Evolutionary conservation across 2,797 vertebrate genomes (phyloP).

Genomic region (Chelon auratus): DNA sequence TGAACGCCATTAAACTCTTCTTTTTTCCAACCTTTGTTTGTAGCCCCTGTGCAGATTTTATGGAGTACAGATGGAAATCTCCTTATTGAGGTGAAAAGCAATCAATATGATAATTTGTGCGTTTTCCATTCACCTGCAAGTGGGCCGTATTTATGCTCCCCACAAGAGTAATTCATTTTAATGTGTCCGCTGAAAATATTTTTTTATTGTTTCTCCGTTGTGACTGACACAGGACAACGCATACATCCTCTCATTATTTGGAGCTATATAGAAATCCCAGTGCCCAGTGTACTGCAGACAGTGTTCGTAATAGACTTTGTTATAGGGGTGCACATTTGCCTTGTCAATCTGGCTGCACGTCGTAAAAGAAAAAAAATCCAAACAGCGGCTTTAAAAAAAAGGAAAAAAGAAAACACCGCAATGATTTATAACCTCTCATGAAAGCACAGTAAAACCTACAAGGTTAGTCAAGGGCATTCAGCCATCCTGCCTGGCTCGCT

Average conservation of each 20-base stretch:
- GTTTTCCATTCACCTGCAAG: slow-evolving; percentile 74
- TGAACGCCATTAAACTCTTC: slow-evolving; percentile 63
- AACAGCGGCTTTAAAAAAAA: slow-evolving; percentile 57
- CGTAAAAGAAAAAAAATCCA: slow-evolving; percentile 63
- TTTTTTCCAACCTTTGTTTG: slow-evolving; percentile 62
- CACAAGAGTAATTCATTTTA: slow-evolving; percentile 77
- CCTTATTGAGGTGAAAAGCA: slow-evolving; percentile 72
- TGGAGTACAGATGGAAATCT: slow-evolving; percentile 73
- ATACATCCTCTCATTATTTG: slow-evolving; percentile 70
- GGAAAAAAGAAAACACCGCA: slow-evolving; percentile 50
- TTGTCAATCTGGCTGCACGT: slow-evolving; percentile 74
- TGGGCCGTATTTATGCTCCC: slow-evolving; percentile 67
- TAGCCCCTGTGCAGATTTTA: slow-evolving; percentile 56
- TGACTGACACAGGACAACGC: slow-evolving; percentile 70
- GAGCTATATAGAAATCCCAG: slow-evolving; percentile 57
- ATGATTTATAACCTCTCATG: slow-evolving; percentile 84
- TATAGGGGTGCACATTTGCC: slow-evolving; percentile 68
- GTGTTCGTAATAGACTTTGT: slow-evolving; percentile 70
- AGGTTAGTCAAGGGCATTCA: slow-evolving; percentile 84
- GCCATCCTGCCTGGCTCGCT: slow-evolving; percentile 67
- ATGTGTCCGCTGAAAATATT: slow-evolving; percentile 73
- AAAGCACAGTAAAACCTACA: slow-evolving; percentile 81
- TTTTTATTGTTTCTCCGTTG: slow-evolving; percentile 68
- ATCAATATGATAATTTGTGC: slow-evolving; percentile 85
- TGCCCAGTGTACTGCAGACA: slow-evolving; percentile 50